Conservation (phyloP, 1,140 invertebrate species). For the Lucilia cuprina region DNA sequence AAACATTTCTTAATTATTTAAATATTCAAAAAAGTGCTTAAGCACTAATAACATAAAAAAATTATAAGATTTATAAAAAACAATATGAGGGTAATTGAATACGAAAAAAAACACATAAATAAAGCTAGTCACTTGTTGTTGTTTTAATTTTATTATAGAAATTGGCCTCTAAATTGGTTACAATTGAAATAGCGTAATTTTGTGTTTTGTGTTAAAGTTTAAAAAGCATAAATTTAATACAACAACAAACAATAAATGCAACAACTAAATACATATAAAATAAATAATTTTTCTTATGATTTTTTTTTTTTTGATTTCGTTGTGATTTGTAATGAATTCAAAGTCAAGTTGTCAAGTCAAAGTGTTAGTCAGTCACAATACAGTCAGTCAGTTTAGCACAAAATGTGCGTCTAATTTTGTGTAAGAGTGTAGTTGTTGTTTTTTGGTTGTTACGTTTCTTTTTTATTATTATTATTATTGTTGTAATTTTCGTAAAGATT, state of each 20-base stretch:
- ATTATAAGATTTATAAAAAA: neutral
- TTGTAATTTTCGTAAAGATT: slow-evolving; percentile 31
- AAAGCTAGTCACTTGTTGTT: neutral
- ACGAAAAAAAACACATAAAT: neutral
- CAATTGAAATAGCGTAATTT: slow-evolving; percentile 10
- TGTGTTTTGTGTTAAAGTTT: neutral
- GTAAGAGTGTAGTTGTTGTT: neutral
- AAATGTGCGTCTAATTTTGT: neutral
- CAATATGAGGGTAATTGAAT: neutral
- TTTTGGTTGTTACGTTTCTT: neutral
- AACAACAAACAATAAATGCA: neutral
- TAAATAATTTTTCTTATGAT: too few species aligned
- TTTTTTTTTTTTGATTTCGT: neutral
- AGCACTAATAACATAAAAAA: neutral
- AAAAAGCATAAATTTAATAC: neutral
- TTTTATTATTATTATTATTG: neutral
- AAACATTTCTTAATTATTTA: neutral
- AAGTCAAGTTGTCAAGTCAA: neutral
- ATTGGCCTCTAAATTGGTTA: slow-evolving; percentile 14
- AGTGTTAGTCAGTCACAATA: too few species aligned
- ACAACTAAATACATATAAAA: too few species aligned
- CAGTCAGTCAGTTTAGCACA: neutral
- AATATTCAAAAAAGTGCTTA: neutral
- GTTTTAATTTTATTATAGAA: neutral
- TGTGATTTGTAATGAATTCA: neutral